phyloP scores from a whole-genome alignment of 1,140 invertebrate species.

The Drosophila santomea region DNA sequence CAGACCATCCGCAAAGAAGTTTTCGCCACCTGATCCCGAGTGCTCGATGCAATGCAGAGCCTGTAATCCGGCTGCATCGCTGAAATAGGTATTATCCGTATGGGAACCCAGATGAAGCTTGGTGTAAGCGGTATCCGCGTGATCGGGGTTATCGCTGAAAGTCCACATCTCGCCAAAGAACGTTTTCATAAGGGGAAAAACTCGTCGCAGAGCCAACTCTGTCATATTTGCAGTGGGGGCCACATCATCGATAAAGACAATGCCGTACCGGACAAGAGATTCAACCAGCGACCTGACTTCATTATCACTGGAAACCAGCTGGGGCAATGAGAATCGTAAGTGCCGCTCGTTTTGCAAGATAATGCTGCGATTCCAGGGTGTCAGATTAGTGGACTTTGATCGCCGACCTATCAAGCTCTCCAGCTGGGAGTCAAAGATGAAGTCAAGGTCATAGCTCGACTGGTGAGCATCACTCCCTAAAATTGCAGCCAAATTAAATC shows the following conservation, averaged over 20 bases:
- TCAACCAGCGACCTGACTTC: conserved; percentile 52
- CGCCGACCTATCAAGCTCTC: conserved; percentile 53
- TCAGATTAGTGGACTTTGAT: conserved; percentile 48
- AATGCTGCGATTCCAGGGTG: conserved; percentile 67
- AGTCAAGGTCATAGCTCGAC: conserved; percentile 66
- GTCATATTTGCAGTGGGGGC: conserved; percentile 73
- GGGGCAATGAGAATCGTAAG: conserved; percentile 50
- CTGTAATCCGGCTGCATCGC: conserved; percentile 89
- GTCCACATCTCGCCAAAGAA: conserved; percentile 89
- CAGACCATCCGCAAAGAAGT: conserved; percentile 89
- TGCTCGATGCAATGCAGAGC: conserved; percentile 89
- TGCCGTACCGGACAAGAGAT: conserved; percentile 70
- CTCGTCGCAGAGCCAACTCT: conserved; percentile 69
- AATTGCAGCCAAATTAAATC: background rate
- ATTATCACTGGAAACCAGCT: conserved; percentile 50
- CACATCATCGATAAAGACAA: conserved; percentile 79
- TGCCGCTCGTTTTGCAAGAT: conserved; percentile 58
- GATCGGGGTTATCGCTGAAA: conserved; percentile 86
- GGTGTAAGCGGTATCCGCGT: conserved; percentile 89
- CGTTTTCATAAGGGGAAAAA: conserved; percentile 87
- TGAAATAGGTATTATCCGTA: conserved; percentile 91
- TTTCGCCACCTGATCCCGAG: conserved; percentile 88
- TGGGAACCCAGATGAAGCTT: conserved; percentile 86
- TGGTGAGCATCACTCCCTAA: conserved; percentile 76
- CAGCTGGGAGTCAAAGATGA: conserved; percentile 61